Conservation (phyloP, 2,113 vertebrate genomes). For the Grammomys dolichurus region DNA sequence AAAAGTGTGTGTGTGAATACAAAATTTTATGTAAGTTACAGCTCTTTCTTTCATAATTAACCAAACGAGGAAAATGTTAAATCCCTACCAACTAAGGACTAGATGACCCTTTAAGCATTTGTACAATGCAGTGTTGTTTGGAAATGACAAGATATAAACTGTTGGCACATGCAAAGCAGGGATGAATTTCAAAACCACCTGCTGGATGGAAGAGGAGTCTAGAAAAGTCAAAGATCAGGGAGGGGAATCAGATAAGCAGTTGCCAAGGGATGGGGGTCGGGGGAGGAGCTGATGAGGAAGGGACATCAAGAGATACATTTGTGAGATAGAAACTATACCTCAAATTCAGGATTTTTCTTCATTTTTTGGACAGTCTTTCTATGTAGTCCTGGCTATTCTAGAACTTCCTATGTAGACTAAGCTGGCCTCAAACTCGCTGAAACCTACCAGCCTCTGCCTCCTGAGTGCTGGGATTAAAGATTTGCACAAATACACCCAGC, state of each 20-base stretch:
- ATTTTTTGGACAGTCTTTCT: not conserved
- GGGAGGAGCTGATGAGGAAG: not conserved
- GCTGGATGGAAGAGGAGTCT: not conserved
- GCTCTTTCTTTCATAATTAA: not conserved
- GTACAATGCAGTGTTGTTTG: not conserved
- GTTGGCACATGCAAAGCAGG: fast-evolving
- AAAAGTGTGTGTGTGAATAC: not conserved
- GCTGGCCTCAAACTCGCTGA: not conserved
- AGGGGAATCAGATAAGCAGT: not conserved
- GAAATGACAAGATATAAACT: not conserved
- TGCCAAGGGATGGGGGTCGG: not conserved
- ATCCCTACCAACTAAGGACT: not conserved
- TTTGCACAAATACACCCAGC: not conserved
- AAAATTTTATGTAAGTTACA: not conserved
- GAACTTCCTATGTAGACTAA: not conserved
- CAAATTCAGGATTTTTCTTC: no score
- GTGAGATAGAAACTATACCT: not conserved
- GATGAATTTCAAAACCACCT: not conserved
- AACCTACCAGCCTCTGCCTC: not conserved
- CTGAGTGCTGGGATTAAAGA: not conserved
- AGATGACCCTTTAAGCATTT: not conserved
- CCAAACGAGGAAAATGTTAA: not conserved
- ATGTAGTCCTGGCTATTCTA: not conserved
- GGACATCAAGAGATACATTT: no score
- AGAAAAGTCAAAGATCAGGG: not conserved